Evolutionary conservation across 2,797 vertebrate species (phyloP), one percentile per base, ranked within the genome.

Genomic region (Neopelma chrysocephalum): DNA sequence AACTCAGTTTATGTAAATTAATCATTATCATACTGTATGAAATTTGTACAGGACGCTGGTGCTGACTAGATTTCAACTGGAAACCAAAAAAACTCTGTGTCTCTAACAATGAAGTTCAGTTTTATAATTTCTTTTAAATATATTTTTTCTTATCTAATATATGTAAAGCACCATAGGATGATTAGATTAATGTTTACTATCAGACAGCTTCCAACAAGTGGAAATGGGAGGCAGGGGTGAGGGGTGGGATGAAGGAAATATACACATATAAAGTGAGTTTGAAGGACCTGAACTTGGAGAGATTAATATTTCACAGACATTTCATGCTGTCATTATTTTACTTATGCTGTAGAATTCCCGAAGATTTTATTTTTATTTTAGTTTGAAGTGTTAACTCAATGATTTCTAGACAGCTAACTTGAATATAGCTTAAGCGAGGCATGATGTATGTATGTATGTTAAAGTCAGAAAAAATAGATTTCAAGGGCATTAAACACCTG

Each of bases 151-250:
- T 72, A 25, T 11, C 23, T 78, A 31, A 40, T 75, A 21, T 23
- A n/a, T 34, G 6, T 31, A 47, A 71, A 51, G 2, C 12, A 2
- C 6, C 13, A 26, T 57, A 43, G 15, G 12, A 8, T 70, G 40
- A 36, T 82, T 36, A 60, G 29, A 50, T 66, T 36, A 62, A 12
- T 21, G 27, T 62, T 77, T 84, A 26, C 9, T 32, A 73, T 17
- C 15, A 45, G 15, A 77, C 15, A 77, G 9, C 3, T 73, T 81
- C 12, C 27, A 65, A 34, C 6, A 32, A 26, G 3, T 10, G 29
- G 36, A 57, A 78, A 78, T 31, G 3, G 0, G 7, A 17, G 4
- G 11, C 0, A 0, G 25, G 36, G 12, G 6, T 3, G 1, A 6
- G 20, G 7, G 6, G 9, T 6, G 27, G 17, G 1, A 0, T 34